phyloP scores from a whole-genome alignment of 2,888 invertebrate genomes.

The Perdita meconis region DNA sequence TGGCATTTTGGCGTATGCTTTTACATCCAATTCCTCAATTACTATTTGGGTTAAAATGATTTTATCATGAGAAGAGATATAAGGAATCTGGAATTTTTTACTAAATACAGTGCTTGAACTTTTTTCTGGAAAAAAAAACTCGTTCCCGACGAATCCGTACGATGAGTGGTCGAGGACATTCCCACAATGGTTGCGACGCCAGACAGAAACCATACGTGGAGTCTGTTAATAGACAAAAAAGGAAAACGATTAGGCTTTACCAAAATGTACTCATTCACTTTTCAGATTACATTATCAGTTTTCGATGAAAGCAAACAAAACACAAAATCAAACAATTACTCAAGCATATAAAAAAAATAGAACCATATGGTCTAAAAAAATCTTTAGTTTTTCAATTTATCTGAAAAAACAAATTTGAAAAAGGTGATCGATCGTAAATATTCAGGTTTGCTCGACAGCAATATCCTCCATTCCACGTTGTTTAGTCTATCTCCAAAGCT shows the following conservation, averaged over 20 bases:
- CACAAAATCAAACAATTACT: too few relatives aligned
- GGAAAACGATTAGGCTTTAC: not conserved
- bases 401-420: too few relatives aligned
- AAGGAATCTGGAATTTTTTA: not conserved
- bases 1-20: too few relatives aligned
- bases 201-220: conserved; percentile 9
- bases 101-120: not conserved
- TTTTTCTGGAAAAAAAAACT: not conserved
- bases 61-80: too few relatives aligned
- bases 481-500: not conserved
- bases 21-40: too few relatives aligned
- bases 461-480: not conserved
- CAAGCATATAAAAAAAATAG: too few relatives aligned
- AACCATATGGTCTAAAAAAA: too few relatives aligned
- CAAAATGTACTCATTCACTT: not conserved
- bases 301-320: too few relatives aligned
- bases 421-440: not conserved
- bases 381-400: not conserved
- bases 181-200: not conserved
- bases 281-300: too few relatives aligned
- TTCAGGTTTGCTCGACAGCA: not conserved
- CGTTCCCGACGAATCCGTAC: not conserved
- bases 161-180: not conserved
- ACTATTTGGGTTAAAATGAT: too few relatives aligned
- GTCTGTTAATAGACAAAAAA: not conserved